Conservation (phyloP, 2,113 vertebrate genomes). For the Oreochromis niloticus region DNA sequence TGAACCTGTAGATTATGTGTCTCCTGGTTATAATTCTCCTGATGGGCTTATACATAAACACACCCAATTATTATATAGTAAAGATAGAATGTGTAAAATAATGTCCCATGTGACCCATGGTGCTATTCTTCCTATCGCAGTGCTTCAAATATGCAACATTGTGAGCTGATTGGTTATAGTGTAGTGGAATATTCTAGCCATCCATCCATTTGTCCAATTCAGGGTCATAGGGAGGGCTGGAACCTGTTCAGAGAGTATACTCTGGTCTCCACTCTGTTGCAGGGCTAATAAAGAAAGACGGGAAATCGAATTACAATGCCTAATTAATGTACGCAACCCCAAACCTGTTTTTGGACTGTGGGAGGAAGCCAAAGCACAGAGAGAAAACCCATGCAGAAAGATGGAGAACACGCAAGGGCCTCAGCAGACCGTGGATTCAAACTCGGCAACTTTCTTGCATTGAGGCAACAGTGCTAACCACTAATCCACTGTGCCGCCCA, state of each 20-base stretch:
- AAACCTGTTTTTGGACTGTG: not conserved
- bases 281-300: not conserved
- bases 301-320: not conserved
- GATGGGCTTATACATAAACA: not conserved
- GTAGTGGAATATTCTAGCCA: not conserved
- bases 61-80: not conserved
- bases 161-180: not conserved
- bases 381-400: not conserved
- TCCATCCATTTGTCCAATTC: not conserved
- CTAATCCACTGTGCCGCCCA: not conserved
- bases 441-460: not conserved
- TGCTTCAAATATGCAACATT: not conserved
- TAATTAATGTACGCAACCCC: not conserved
- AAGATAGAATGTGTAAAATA: not conserved
- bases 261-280: not conserved
- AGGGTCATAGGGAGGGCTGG: too few species aligned
- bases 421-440: not conserved
- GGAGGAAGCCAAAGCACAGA: not conserved
- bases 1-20: not conserved
- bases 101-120: not conserved
- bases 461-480: not conserved
- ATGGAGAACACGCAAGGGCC: not conserved
- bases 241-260: not conserved
- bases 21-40: not conserved
- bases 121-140: not conserved